Conservation (phyloP, 2,113 vertebrate species). For the Psilopogon haemacephalus region DNA sequence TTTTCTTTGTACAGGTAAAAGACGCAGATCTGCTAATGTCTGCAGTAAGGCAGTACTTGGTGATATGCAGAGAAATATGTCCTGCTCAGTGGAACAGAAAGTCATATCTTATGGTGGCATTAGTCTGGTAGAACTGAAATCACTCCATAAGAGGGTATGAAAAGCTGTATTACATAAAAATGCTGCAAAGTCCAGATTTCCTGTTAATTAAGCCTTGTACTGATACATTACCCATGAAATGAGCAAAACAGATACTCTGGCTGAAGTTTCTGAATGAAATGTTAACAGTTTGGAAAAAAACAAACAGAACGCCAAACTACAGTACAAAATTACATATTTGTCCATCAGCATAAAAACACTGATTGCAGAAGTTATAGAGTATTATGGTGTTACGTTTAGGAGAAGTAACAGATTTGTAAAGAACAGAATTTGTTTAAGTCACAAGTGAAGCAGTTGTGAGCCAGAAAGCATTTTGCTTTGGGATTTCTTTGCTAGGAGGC, state of each 20-base stretch:
- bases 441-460: background rate
- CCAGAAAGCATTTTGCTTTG: background rate
- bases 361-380: background rate
- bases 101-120: background rate
- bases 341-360: background rate
- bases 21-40: background rate
- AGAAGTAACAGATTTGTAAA: background rate
- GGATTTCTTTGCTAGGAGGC: background rate
- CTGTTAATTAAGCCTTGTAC: background rate
- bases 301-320: accelerated
- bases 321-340: background rate
- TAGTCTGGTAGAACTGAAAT: background rate
- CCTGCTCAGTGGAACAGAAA: background rate
- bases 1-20: background rate
- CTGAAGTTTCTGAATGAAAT: background rate
- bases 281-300: background rate
- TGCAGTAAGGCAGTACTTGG: background rate
- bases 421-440: background rate
- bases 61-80: background rate
- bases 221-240: background rate
- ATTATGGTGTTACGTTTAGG: background rate
- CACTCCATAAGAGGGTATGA: background rate
- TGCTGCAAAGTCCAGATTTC: background rate
- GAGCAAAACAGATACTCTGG: background rate
- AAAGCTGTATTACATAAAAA: background rate